phyloP scores from a whole-genome alignment of 2,888 invertebrate genomes.

The Corbicula japonica region DNA sequence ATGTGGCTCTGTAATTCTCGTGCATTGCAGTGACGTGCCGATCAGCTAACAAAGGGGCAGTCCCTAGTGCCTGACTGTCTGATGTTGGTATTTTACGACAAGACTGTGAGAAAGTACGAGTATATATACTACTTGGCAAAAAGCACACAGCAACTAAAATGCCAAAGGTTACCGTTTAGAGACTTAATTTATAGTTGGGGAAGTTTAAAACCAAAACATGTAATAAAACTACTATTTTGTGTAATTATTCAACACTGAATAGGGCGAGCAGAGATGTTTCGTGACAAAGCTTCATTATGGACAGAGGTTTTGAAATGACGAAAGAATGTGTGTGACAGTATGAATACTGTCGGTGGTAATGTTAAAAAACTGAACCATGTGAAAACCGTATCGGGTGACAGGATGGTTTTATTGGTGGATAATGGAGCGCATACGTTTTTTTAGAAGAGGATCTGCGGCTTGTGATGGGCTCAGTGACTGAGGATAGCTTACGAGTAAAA shows the following conservation, averaged over 20 bases:
- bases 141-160: slow-evolving; percentile 16
- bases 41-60: too few relatives aligned
- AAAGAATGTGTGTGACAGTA: slow-evolving; percentile 25
- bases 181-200: slow-evolving; percentile 27
- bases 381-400: slow-evolving; percentile 57
- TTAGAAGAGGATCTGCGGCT: slow-evolving; percentile 19
- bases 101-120: too few relatives aligned
- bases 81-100: too few relatives aligned
- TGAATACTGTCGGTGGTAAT: slow-evolving; percentile 38
- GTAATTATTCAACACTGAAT: slow-evolving; percentile 52
- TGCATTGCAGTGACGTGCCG: too few relatives aligned
- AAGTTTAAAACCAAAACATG: slow-evolving; percentile 28
- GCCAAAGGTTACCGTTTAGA: slow-evolving; percentile 5
- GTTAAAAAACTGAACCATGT: slow-evolving; percentile 49
- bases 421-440: slow-evolving; percentile 23
- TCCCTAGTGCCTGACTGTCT: too few relatives aligned
- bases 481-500: slow-evolving; percentile 36
- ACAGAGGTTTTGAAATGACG: slow-evolving; percentile 21
- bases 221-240: slow-evolving; percentile 45
- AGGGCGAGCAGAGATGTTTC: slow-evolving; percentile 40
- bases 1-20: slow-evolving; percentile 14
- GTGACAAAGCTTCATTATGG: slow-evolving; percentile 36
- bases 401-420: slow-evolving; percentile 40
- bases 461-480: slow-evolving; percentile 21
- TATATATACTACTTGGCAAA: too few relatives aligned